Evolutionary conservation across 2,888 invertebrate genomes (phyloP).

Genomic region (Nesidiocoris tenuis): DNA sequence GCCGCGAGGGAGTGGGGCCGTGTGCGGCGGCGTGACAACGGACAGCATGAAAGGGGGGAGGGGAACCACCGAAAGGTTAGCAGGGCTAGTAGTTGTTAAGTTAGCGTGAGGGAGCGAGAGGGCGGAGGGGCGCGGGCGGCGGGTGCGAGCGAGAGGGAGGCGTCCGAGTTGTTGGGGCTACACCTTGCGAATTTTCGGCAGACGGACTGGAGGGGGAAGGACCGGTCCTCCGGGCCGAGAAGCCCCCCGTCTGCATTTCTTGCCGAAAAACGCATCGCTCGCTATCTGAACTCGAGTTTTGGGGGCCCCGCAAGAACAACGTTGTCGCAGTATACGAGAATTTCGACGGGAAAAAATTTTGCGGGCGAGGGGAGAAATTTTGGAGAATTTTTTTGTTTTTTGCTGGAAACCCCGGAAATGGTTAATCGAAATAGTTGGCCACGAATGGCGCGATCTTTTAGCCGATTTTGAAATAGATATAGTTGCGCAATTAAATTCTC

Average conservation of each 20-base stretch:
- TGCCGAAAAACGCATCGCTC: slow-evolving; percentile 44
- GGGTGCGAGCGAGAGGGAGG: slow-evolving; percentile 1
- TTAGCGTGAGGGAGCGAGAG: background rate
- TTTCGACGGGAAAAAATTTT: too few species aligned
- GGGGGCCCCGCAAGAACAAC: background rate
- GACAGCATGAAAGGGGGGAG: background rate
- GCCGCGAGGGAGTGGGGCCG: background rate
- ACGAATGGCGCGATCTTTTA: too few species aligned
- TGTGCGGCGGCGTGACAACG: background rate
- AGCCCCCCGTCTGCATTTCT: slow-evolving; percentile 36
- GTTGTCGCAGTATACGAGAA: too few species aligned
- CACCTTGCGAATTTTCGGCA: slow-evolving; percentile 49
- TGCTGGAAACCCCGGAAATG: too few species aligned
- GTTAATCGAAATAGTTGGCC: too few species aligned
- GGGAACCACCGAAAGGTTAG: slow-evolving; percentile 7
- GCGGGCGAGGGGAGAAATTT: too few species aligned
- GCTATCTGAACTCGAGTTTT: slow-evolving; percentile 19
- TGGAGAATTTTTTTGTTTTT: too few species aligned
- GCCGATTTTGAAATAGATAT: too few species aligned
- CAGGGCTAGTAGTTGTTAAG: background rate
- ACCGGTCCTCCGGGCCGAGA: slow-evolving; percentile 40
- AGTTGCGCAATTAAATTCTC: too few species aligned
- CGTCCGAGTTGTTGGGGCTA: slow-evolving; percentile 26
- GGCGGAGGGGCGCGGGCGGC: background rate
- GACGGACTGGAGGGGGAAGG: slow-evolving; percentile 39